phyloP scores from a whole-genome alignment of 2,113 vertebrate genomes.

The Hystrix brachyura region DNA sequence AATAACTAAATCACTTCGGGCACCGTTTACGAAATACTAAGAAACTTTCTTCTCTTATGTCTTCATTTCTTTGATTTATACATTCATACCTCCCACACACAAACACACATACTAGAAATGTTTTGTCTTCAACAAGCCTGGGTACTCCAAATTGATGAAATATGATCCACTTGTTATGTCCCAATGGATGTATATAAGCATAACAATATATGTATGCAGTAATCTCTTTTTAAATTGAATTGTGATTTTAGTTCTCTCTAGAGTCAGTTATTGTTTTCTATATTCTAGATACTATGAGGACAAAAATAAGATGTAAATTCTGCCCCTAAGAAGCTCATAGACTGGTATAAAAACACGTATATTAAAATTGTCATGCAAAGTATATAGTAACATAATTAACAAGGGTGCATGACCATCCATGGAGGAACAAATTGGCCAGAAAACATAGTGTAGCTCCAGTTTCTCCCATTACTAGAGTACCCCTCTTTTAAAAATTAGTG shows the following conservation, averaged over 20 bases:
- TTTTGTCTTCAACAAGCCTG: neutral
- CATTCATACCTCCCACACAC: neutral
- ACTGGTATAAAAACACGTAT: neutral
- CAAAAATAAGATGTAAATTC: neutral
- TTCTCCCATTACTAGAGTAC: neutral
- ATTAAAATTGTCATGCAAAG: neutral
- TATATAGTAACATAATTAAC: neutral
- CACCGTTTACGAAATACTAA: neutral
- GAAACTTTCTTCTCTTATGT: neutral
- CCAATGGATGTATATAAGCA: neutral
- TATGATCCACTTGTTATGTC: neutral
- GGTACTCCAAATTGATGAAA: neutral
- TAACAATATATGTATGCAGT: neutral
- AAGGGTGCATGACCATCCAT: neutral
- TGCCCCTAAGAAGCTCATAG: neutral
- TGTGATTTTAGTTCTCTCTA: neutral
- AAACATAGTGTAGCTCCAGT: neutral
- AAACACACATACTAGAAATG: neutral
- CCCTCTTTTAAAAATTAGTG: no score
- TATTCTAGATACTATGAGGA: neutral
- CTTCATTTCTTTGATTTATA: neutral
- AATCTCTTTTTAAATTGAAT: neutral
- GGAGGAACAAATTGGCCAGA: neutral
- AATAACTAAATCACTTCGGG: neutral
- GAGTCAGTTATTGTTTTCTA: neutral